Base-by-base conservation (phyloP, 2,888 invertebrate species). In the Cheilosia vulpina region DNA sequence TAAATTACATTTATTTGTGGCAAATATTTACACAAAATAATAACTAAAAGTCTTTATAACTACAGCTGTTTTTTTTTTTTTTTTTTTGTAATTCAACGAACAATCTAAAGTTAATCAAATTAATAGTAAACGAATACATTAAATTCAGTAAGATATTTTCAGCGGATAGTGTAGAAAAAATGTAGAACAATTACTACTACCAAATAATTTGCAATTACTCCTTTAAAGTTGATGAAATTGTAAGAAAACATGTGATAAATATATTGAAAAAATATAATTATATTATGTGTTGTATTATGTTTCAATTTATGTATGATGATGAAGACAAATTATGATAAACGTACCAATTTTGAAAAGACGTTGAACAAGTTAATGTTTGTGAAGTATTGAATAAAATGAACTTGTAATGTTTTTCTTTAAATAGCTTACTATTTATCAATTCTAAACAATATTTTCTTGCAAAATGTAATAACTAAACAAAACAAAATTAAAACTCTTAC, bases 1-100 rank as follows among this genome's bases (percentile, higher is more conserved):
- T 62, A 27, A 66, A 77, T 69, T 78, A 78, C 78, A 71, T 78
- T 71, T 78, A 71, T 78, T 78, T 63, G 50, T 78, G 38, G 63
- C 71, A 78, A 69, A 57, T 78, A 71, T 78, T 57, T 71, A 78
- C 71, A 71, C 43, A 52, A 66, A 38, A 38, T 57, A 31, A 21
- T 57, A 78, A 43, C 53, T 41, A 41, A 62, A 63, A 63, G 38
- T 57, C 71, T 57, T 63, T 11, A 78, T 57, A 69, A 43, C 57
- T 63, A 65, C 52, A 45, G 21, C 4, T 55, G 34, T 55, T 47
- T 45, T 63, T 15, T 24, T 55, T 63, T 24, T 55, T 63, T 53
- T 45, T 63, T 53, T 62, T 15, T 53, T 55, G 1, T 47, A 65
- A 73, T 45, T 63, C 63, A 73, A 65, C 45, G 47, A 21, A 72